Evolutionary conservation across 2,797 vertebrate genomes (phyloP).

Genomic region (Allobates femoralis): DNA sequence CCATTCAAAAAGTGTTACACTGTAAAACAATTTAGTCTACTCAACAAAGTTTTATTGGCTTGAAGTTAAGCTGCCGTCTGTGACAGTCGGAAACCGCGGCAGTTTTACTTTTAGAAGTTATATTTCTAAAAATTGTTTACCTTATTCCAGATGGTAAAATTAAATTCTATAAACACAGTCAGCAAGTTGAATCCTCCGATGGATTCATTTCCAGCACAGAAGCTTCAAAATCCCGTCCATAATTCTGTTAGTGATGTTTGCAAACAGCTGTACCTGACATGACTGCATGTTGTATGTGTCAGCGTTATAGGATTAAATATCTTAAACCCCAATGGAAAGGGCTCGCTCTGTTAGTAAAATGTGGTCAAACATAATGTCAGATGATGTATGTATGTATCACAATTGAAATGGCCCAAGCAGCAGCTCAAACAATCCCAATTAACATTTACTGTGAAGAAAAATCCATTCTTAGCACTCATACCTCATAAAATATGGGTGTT

Average conservation of each 20-base stretch:
- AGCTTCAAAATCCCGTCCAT: conserved; percentile 80
- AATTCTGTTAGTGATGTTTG: conserved; percentile 83
- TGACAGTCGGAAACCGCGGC: conserved; percentile 68
- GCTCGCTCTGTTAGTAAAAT: conserved; percentile 66
- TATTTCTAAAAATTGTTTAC: conserved; percentile 84
- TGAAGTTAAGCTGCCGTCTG: conserved; percentile 58
- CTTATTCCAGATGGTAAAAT: conserved; percentile 89
- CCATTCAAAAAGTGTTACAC: conserved; percentile 3
- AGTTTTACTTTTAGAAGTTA: conserved; percentile 76
- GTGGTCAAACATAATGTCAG: conserved; percentile 59
- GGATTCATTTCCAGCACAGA: conserved; percentile 78
- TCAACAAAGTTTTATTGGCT: conserved; percentile 49
- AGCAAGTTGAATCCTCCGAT: conserved; percentile 84
- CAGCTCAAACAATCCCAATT: not conserved
- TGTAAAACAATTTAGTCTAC: conserved; percentile 36
- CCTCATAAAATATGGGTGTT: not conserved
- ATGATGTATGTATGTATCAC: conserved; percentile 60
- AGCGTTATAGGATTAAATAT: conserved; percentile 76
- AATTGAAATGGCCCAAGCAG: conserved; percentile 15
- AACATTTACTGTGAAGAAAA: conserved; percentile 14
- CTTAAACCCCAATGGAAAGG: conserved; percentile 69
- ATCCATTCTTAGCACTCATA: not conserved
- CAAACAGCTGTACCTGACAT: conserved; percentile 83
- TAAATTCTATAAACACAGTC: conserved; percentile 88
- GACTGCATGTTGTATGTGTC: conserved; percentile 72